Conservation (phyloP, 1,140 invertebrate genomes). For the Psilanteris sp. region DNA sequence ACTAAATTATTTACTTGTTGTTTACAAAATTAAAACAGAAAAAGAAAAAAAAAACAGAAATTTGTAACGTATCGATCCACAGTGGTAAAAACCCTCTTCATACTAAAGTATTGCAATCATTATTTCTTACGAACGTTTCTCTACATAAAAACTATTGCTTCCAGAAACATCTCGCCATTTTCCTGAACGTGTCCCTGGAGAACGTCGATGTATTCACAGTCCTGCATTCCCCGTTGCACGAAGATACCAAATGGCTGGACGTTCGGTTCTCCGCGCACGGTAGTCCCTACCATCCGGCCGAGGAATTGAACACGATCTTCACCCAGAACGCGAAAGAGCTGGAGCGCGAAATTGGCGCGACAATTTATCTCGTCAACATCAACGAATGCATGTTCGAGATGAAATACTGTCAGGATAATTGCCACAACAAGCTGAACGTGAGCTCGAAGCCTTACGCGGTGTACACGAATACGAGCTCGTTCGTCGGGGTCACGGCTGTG, state of each 20-base stretch:
- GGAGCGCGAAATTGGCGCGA: constrained; percentile 85
- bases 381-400: constrained; percentile 91
- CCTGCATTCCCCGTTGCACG: constrained; percentile 83
- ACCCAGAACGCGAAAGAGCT: constrained; percentile 84
- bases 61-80: too few relatives aligned
- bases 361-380: constrained; percentile 91
- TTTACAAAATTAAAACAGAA: too few relatives aligned
- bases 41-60: too few relatives aligned
- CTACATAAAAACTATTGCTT: too few relatives aligned
- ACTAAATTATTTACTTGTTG: too few relatives aligned
- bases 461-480: constrained; percentile 93
- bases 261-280: constrained; percentile 94
- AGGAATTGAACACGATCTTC: constrained; percentile 90
- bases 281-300: constrained; percentile 92
- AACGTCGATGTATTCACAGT: constrained; percentile 97
- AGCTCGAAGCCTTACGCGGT: constrained; percentile 87
- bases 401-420: constrained; percentile 85
- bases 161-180: constrained; percentile 81
- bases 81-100: too few relatives aligned
- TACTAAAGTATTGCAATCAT: too few relatives aligned
- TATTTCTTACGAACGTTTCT: too few relatives aligned
- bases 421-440: constrained; percentile 86
- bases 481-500: constrained; percentile 91
- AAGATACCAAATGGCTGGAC: constrained; percentile 84
- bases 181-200: constrained; percentile 87